Conservation (phyloP, 2,797 vertebrate species). For the Lates japonicus region DNA sequence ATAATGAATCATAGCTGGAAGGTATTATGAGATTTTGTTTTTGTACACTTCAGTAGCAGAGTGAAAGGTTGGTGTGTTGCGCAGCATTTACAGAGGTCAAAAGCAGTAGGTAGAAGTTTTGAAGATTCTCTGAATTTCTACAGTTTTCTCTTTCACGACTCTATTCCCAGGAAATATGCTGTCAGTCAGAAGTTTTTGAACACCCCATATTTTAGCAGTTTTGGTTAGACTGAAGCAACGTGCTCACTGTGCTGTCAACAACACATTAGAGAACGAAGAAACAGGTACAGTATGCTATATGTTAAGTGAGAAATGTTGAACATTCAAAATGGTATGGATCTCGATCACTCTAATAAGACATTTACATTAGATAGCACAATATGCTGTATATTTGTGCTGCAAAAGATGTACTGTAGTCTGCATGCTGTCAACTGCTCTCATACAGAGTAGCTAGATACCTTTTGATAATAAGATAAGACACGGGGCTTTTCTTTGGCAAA, state of each 20-base stretch:
- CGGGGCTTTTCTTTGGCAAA: not conserved
- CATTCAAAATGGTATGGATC: not conserved
- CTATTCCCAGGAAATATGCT: conserved; percentile 39
- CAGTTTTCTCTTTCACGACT: conserved; percentile 37
- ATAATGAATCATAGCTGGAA: conserved; percentile 72
- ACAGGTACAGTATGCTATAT: not conserved
- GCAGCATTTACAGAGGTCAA: conserved; percentile 54
- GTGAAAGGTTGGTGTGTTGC: conserved; percentile 45
- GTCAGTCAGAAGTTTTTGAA: conserved; percentile 59
- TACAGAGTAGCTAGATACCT: not conserved
- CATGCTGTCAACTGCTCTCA: not conserved
- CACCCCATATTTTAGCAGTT: conserved; percentile 23
- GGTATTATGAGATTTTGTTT: conserved; percentile 64
- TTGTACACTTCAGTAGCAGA: conserved; percentile 49
- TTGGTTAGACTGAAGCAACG: conserved; percentile 1
- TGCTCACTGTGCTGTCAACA: conserved; percentile 13
- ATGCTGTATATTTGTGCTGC: not conserved
- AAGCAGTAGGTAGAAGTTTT: conserved; percentile 55
- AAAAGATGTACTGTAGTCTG: not conserved
- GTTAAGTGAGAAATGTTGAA: not conserved
- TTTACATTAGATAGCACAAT: not conserved
- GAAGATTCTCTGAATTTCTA: conserved; percentile 33
- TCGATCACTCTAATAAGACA: not conserved
- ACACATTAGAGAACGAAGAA: not conserved
- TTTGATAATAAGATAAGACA: not conserved